Base-by-base conservation (phyloP, 2,113 vertebrate species). In the Craseonycteris thonglongyai region DNA sequence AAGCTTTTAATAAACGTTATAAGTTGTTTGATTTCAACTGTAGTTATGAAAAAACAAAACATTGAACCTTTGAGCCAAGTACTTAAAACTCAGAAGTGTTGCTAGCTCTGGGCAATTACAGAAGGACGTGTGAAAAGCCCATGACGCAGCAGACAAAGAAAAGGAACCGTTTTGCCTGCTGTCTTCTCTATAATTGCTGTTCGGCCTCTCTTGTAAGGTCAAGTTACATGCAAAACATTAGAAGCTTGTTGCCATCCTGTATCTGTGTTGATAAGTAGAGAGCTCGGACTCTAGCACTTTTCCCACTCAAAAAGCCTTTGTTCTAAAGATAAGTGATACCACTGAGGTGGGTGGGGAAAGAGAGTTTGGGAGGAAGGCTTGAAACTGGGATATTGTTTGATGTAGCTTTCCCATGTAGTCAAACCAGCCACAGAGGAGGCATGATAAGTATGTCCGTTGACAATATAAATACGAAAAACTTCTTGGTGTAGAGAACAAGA, bases 171-270 rank as follows among this genome's bases (percentile, higher is more conserved):
- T 35, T 61, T 66, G 26, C 22, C 68, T 66, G 2, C 5, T 88
- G 0, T 16, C n/a, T 89, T 35, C 72, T 54, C 30, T 69, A 7
- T 80, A 95, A 83, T 49, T 82, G 30, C 24, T 90, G 12, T 0
- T 33, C 93, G 87, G 35, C 40, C 56, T 49, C 61, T 96, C 79
- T 84, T 65, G 3, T 65, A 78, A 81, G 79, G 71, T 71, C 83
- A 96, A 81, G 65, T 86, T 95, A 28, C 82, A 81, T 42, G 35
- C 26, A 51, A 91, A 72, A 72, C 54, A 26, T 93, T 65, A 88
- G 88, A 90, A 58, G 56, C 49, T 30, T 93, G 68, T 81, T 71
- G 33, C 10, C 69, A 83, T 63, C 40, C 30, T 95, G 93, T 91
- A 68, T 86, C 14, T 81, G 54, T 22, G 65, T 45, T 7, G 24